phyloP scores from a whole-genome alignment of 2,888 invertebrate species.

The Catocala sponsa region DNA sequence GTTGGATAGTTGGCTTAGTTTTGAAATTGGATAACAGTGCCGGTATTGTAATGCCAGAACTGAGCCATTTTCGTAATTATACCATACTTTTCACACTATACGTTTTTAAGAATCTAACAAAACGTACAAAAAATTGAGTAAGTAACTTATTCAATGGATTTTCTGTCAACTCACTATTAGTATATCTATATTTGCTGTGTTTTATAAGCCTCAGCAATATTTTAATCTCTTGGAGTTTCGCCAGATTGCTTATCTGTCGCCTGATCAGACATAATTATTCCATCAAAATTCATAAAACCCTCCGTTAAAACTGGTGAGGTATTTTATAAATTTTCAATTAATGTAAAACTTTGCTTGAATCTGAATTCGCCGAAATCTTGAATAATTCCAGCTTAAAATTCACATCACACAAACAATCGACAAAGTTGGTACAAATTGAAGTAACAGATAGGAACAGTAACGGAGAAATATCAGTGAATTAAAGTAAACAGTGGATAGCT shows the following conservation, averaged over 20 bases:
- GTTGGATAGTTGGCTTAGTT: slow-evolving; percentile 26
- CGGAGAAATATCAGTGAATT: slow-evolving; percentile 48
- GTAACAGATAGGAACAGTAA: slow-evolving; percentile 15
- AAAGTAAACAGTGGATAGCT: slow-evolving; percentile 49
- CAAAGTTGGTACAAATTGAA: slow-evolving; percentile 26
- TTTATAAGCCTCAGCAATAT: too few relatives aligned
- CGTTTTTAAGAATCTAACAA: too few relatives aligned
- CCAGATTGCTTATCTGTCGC: slow-evolving; percentile 12
- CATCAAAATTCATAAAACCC: not conserved
- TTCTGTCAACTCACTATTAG: too few relatives aligned
- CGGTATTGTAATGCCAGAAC: not conserved
- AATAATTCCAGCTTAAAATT: slow-evolving; percentile 32
- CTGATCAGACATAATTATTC: slow-evolving; percentile 6
- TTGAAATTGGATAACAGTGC: slow-evolving; percentile 10
- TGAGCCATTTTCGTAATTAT: not conserved
- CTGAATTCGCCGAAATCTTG: slow-evolving; percentile 14
- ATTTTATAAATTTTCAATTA: slow-evolving; percentile 7
- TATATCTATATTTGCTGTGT: too few relatives aligned
- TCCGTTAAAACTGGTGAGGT: not conserved
- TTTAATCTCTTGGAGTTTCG: slow-evolving; percentile 6
- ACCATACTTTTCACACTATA: too few relatives aligned
- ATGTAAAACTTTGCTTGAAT: slow-evolving; percentile 6
- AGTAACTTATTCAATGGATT: too few relatives aligned
- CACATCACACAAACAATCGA: slow-evolving; percentile 36
- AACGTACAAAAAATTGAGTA: too few relatives aligned